Base-by-base conservation (phyloP, 2,888 invertebrate genomes). In the Scaptomyza caliginosa region DNA sequence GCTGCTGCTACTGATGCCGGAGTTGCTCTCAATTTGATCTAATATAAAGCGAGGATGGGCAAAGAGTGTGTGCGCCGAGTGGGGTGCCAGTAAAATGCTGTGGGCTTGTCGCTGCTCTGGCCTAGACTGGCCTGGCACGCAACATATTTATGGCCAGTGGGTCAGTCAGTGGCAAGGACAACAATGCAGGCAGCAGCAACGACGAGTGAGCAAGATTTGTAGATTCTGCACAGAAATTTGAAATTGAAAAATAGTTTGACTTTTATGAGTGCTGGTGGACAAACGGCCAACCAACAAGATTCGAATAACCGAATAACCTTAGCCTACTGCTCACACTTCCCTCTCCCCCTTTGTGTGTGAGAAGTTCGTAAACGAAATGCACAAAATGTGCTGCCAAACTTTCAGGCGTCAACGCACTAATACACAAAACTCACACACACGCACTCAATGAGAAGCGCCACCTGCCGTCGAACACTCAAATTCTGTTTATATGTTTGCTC, bases 241-340 rank as follows among this genome's bases (percentile, higher is more conserved):
- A 88, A 84, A 84, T 84, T 84, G 83, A 84, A 86, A 88, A 84
- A 84, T 84, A 84, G 88, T 87, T 87, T 63, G 76, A 87, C 88
- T 82, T 87, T 87, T 82, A 82, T 82, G 81, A 87, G 80, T 76
- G 79, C 64, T 82, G 57, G 64, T 77, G 74, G 67, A 69, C 85
- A 67, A 57, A 59, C 48, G 48, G 45, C 49, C 43, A 19, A 8
- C 34, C 34, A 67, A 57, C 54, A 59, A 39, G n/a, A 28, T 28
- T 34, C 23, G 26, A 36, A 34, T 38, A 42, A 5, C 28, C 45
- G 8, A 45, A 45, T 45, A 59, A 50, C 42, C 43, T 50, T 59
- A 50, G 38, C 23, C 36, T 0, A 36, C 38, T 63, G 60, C 67
- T 43, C 52, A 49, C 45, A 57, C 54, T 13, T 7, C 1, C 13